Conservation (phyloP, 2,113 vertebrate genomes). For the Tylochromis polylepis region DNA sequence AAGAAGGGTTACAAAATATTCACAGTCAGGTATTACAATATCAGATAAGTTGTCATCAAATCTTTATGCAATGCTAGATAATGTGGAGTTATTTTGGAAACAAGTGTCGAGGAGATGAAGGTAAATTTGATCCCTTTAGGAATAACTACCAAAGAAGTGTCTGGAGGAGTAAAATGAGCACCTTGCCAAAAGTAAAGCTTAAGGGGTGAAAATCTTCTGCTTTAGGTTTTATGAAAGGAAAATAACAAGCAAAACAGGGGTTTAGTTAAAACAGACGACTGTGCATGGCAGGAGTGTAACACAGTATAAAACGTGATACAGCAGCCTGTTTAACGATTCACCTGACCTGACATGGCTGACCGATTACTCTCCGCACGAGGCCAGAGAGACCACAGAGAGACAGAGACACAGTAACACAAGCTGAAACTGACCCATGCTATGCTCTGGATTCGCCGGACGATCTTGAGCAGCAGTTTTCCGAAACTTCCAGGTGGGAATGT, state of each 20-base stretch:
- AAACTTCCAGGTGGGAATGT: constrained; percentile 82
- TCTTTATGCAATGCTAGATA: background rate
- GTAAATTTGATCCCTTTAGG: background rate
- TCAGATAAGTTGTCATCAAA: background rate
- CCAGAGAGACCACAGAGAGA: background rate
- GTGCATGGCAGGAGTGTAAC: background rate
- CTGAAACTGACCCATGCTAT: constrained; percentile 87
- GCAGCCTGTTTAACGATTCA: constrained; percentile 38
- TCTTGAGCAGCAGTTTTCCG: constrained; percentile 88
- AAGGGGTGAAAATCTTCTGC: background rate
- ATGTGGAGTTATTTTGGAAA: background rate
- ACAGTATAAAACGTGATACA: constrained; percentile 2
- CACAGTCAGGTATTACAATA: background rate
- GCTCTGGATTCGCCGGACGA: constrained; percentile 81
- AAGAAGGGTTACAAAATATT: background rate
- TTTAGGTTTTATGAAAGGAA: background rate
- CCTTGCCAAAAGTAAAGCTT: background rate
- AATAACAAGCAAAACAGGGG: background rate
- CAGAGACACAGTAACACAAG: background rate
- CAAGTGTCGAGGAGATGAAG: background rate
- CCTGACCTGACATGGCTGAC: constrained; percentile 24
- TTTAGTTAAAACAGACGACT: background rate
- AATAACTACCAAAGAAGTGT: background rate
- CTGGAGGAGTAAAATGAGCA: background rate
- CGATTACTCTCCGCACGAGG: constrained; percentile 11